Evolutionary conservation across 2,797 vertebrate species (phyloP).

Genomic region (Momotus momota): DNA sequence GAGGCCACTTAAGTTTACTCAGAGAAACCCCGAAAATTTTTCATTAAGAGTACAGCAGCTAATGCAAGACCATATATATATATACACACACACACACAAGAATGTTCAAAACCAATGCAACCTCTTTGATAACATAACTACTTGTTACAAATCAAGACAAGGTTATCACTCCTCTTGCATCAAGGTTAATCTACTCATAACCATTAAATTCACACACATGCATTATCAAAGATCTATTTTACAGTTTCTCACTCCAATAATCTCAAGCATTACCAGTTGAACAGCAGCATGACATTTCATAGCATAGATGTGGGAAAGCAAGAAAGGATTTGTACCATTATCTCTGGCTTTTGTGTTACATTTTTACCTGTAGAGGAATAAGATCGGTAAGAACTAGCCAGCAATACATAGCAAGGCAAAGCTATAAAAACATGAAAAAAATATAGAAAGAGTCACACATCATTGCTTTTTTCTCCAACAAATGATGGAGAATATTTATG

Average conservation of each 20-base stretch:
- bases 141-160: constrained; percentile 24
- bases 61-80: neutral
- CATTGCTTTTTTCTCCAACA: neutral
- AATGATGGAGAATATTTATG: neutral
- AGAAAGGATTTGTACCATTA: neutral
- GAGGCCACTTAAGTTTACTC: neutral
- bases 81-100: neutral
- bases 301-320: neutral
- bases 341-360: neutral
- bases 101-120: neutral
- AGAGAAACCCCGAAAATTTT: neutral
- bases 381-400: neutral
- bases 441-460: neutral
- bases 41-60: neutral
- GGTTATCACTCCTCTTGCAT: neutral
- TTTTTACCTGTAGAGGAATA: neutral
- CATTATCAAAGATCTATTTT: neutral
- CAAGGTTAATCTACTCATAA: constrained; percentile 35
- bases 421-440: neutral
- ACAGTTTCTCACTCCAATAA: neutral
- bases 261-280: neutral
- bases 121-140: neutral
- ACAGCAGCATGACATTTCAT: neutral
- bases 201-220: neutral
- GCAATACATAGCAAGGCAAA: neutral